Evolutionary conservation across 37 sponge, comb jelly and placozoan genomes (phyloP).

Genomic region (Petrosia ficiformis): DNA sequence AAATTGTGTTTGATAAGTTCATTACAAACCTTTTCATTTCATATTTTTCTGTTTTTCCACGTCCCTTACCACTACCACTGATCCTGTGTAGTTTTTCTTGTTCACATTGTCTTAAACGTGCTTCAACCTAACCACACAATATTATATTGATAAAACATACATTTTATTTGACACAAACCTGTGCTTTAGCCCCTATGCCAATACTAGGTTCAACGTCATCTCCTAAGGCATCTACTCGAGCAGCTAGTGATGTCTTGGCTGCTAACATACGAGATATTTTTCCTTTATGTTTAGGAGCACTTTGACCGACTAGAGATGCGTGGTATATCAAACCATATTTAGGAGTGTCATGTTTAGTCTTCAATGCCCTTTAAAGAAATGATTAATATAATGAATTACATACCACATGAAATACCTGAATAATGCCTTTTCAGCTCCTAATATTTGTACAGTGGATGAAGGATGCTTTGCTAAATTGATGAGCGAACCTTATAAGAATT

Average conservation of each 20-base stretch:
- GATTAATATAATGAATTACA: background rate
- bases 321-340: constrained; percentile 98
- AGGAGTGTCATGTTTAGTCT: constrained; percentile 97
- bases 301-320: constrained; percentile 95
- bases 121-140: constrained; percentile 45
- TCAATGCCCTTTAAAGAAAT: constrained; percentile 72
- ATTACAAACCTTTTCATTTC: constrained; percentile 52
- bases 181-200: constrained; percentile 64
- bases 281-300: constrained; percentile 89
- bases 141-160: background rate
- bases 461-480: constrained; percentile 96
- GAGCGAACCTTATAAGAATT: constrained; percentile 58
- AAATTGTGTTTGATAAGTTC: background rate
- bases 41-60: constrained; percentile 59
- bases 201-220: constrained; percentile 73
- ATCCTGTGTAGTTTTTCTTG: constrained; percentile 53
- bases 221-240: constrained; percentile 91
- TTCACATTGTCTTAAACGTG: constrained; percentile 69
- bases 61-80: constrained; percentile 78
- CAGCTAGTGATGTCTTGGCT: constrained; percentile 92
- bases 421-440: constrained; percentile 98
- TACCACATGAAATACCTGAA: constrained; percentile 66
- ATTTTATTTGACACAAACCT: background rate
- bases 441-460: constrained; percentile 96
- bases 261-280: constrained; percentile 96